Base-by-base conservation (phyloP, 2,113 vertebrate species). In the Thryonomys swinderianus region DNA sequence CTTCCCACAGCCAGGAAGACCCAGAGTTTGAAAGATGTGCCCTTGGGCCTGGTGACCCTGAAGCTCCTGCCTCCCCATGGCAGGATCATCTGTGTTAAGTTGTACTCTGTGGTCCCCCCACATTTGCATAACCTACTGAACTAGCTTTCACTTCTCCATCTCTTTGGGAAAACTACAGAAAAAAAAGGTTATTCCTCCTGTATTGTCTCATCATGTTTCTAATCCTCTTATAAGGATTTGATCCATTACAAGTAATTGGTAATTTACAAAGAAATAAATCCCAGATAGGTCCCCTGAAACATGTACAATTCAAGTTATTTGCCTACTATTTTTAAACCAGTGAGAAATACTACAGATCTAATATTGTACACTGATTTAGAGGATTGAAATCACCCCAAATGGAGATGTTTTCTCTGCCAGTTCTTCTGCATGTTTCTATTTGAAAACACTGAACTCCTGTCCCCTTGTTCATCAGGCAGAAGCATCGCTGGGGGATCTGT, bases 181-280 rank as follows among this genome's bases (percentile, higher is more conserved):
- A 84, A 74, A 84, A 74, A 51, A 67, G 4, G 7, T 3, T 80
- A 48, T 53, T 92, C 88, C 69, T 85, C 11, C 45, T 78, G 7
- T 18, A 90, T 27, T 73, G 9, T 30, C 86, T 90, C 55, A 69
- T 73, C 71, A 8, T 92, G 73, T 51, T 67, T 69, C 71, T 91
- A 89, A 81, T 80, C 48, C 11, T 37, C 23, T 93, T 85, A n/a
- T 3, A 48, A 88, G 53, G 20, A 81, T 73, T 34, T 88, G 32
- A 32, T 14, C 30, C 21, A 12, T 71, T 87, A 53, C 13, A 81
- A 74, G 57, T 94, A 79, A 93, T 30, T 74, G 48, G 80, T 30
- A 94, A 74, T 6, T 91, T 80, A 59, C 48, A 69, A 93, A 73
- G 34, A 91, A 96, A 78, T 82, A 91, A 93, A 79, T 10, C 25